Evolutionary conservation across 2,888 invertebrate genomes (phyloP).

Genomic region (Dilophus febrilis): DNA sequence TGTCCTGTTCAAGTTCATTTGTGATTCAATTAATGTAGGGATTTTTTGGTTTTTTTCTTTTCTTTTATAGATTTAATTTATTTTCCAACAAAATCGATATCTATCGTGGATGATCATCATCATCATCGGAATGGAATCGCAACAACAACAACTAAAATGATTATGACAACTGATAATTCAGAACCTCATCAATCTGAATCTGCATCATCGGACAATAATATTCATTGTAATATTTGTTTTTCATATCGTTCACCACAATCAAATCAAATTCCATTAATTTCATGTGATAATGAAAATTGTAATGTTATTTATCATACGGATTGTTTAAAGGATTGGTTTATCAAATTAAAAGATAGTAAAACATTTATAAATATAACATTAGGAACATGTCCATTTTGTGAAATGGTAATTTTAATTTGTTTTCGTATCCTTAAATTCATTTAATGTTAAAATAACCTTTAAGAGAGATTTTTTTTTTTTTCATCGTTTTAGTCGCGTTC

Average conservation of each 20-base stretch:
- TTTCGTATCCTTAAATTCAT: not conserved
- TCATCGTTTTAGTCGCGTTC: too few species aligned
- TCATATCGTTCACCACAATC: constrained; percentile 21
- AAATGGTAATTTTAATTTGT: constrained; percentile 18
- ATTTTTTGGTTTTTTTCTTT: too few species aligned
- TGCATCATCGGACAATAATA: constrained; percentile 8
- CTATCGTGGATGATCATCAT: too few species aligned
- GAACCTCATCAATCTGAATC: too few species aligned
- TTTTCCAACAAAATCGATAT: constrained; percentile 26
- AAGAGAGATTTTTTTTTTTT: too few species aligned
- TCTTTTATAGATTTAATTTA: constrained; percentile 24
- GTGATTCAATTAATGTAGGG: too few species aligned
- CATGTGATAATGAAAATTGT: constrained; percentile 25
- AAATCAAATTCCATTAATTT: constrained; percentile 25
- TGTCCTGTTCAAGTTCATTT: too few species aligned
- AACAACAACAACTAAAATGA: too few species aligned
- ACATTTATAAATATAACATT: constrained; percentile 24
- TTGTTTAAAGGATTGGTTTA: constrained; percentile 27
- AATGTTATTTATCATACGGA: constrained; percentile 23
- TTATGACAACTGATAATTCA: too few species aligned
- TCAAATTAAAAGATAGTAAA: constrained; percentile 21
- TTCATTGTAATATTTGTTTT: constrained; percentile 25
- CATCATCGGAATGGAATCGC: too few species aligned
- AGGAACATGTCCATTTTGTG: constrained; percentile 26
- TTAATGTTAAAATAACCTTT: too few species aligned